Evolutionary conservation across 2,888 invertebrate genomes (phyloP), one percentile per base, ranked within the genome.

Genomic region (Achlya flavicornis): DNA sequence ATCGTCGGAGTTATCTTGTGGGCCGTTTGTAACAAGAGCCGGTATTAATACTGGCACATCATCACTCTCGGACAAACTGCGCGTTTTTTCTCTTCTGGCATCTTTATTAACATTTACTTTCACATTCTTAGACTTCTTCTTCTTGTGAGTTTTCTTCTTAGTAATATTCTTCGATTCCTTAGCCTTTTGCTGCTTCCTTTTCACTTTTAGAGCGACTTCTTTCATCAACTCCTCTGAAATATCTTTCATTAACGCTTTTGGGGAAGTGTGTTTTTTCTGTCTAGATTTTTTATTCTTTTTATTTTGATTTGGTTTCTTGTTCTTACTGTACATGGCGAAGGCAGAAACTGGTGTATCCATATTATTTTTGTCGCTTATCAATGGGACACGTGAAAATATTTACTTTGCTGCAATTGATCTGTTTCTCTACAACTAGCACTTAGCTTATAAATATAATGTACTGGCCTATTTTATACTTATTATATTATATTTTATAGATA

Each of bases 321-420:
- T 88, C 32, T 81, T 76, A 69, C 82, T 90, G 71, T 93, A 94
- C 26, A 90, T 79, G 53, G 91, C 84, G 76, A 91, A 93, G 10
- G 93, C 93, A 6, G 93, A 94, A 19, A 90, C 77, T n/a, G 87
- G 82, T 26, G 83, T 68, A 61, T 92, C 88, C 91, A 91, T 91
- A 66, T 63, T 75, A 19, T 41, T 16, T 59, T 32, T 16, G 58
- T n/a, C 38, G 10, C 7, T 7, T 38, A 59, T 41, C 12, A 41
- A 41, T 41, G 3, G 6, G 10, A 60, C 60, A 60, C 60, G 58
- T 63, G 62, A 63, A 63, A 11, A 32, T 26, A 57, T 11, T 35
- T 61, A 59, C 38, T 32, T 61, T 32, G 61, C 58, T 43, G 3
- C 33, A 33, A 33, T 35, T 53, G 16, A 4, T 4, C 5, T 41